Evolutionary conservation across 2,113 vertebrate species (phyloP).

Genomic region (Formicarius rufipectus): DNA sequence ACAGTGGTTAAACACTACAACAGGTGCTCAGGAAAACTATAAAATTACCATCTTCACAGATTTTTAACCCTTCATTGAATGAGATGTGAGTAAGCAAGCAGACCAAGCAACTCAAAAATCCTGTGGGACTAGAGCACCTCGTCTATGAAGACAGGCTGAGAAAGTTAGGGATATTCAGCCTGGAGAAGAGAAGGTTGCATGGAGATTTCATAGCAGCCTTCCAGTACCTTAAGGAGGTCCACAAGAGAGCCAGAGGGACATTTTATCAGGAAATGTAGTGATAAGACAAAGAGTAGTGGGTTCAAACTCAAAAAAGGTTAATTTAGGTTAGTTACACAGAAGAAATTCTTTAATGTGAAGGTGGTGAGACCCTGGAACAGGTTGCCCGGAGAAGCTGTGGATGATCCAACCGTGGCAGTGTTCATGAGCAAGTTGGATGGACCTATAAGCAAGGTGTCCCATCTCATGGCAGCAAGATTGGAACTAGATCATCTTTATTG

Average conservation of each 20-base stretch:
- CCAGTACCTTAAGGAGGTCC: neutral
- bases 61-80: neutral
- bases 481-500: neutral
- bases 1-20: neutral
- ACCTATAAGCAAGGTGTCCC: neutral
- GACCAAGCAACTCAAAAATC: neutral
- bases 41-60: neutral
- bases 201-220: neutral
- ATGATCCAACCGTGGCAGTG: neutral
- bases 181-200: neutral
- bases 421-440: neutral
- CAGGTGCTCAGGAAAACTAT: neutral
- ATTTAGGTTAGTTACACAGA: neutral
- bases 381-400: neutral
- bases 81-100: neutral
- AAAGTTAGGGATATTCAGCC: neutral
- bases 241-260: neutral
- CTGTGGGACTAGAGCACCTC: neutral
- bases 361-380: neutral
- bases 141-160: neutral
- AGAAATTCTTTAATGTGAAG: neutral
- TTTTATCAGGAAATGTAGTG: neutral
- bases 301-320: neutral
- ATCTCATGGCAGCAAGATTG: neutral
- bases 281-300: neutral